Evolutionary conservation across 2,888 invertebrate genomes (phyloP), one percentile per base, ranked within the genome.

Genomic region (Flabesymbios commensalis): DNA sequence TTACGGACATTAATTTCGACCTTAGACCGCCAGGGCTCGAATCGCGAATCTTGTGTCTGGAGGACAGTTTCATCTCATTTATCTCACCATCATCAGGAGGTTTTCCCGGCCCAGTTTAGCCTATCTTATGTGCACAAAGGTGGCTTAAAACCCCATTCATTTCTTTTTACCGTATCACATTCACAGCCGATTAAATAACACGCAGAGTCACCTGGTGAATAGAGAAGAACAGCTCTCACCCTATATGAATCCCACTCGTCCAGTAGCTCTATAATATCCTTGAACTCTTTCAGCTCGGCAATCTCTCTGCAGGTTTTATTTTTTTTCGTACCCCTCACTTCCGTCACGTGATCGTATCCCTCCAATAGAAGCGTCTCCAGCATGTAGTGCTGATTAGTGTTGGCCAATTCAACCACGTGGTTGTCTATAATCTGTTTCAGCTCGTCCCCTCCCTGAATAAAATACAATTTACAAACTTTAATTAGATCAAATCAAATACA

Each of bases 311-410:
- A 66, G n/a, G 73, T 62, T 26, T 63, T 67, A 33, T 61, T 53
- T 39, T 61, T 62, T 53, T 59, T 66, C n/a, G 60, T 59, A 14
- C 65, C 69, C 26, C 63, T 47, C 17, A 71, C 72, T 65, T 76
- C 77, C 26, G 72, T 43, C n/a, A 79, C 68, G 63, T 77, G 77
- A 55, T 79, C 77, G 64, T 81, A 81, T 17, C 73, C 73, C 24
- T 75, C 70, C 7, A 79, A 54, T n/a, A 79, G 63, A 24, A 80
- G 64, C 3, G 63, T 60, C 61, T 79, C 78, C 47, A 80, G 47
- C 54, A 51, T 32, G 33, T 71, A 63, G 26, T 48, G 57, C 48
- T 68, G 57, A 42, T 71, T 70, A 22, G 60, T 58, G 42, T 59
- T 63, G 10, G 69, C 69, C 43, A 71, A 32, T 10, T 69, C 64